Evolutionary conservation across 35 echinoderm and acorn worm species (phyloP).

Genomic region (Heliocidaris erythrogramma): DNA sequence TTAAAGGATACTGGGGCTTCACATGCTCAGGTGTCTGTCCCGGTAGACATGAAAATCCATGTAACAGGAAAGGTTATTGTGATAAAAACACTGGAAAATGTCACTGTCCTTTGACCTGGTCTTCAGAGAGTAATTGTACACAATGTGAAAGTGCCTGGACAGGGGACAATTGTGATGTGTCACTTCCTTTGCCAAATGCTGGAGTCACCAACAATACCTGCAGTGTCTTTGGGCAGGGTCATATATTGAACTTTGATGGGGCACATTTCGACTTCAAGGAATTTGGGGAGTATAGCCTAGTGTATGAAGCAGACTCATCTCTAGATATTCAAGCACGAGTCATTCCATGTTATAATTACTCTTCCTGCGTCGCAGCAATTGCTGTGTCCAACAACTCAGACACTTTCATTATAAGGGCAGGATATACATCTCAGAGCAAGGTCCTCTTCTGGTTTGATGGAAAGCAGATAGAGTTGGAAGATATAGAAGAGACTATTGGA

Average conservation of each 20-base stretch:
- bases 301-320: neutral
- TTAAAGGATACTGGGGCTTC: slow-evolving; percentile 78
- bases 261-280: slow-evolving; percentile 88
- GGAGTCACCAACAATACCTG: slow-evolving; percentile 52
- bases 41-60: slow-evolving; percentile 68
- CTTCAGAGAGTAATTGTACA: slow-evolving; percentile 75
- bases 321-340: slow-evolving; percentile 67
- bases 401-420: slow-evolving; percentile 59
- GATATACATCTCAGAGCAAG: slow-evolving; percentile 61
- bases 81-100: slow-evolving; percentile 71
- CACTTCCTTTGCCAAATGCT: slow-evolving; percentile 31
- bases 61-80: slow-evolving; percentile 70
- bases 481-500: slow-evolving; percentile 8
- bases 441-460: slow-evolving; percentile 69
- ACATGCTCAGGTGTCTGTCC: slow-evolving; percentile 67
- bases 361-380: slow-evolving; percentile 72
- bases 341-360: slow-evolving; percentile 73
- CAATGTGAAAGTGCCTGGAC: slow-evolving; percentile 75
- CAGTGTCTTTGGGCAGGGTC: slow-evolving; percentile 82
- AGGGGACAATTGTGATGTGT: slow-evolving; percentile 63
- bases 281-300: slow-evolving; percentile 69
- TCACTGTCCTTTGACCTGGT: slow-evolving; percentile 80
- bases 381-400: slow-evolving; percentile 51
- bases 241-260: slow-evolving; percentile 78
- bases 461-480: slow-evolving; percentile 7